A percentile compares a stretch with the other conserved stretches of the same genome.
These are phyloP conservation scores for Cephus rjabovi DNA, from an alignment of 2,888 invertebrate species.

Conservation along the genomic window DNA sequence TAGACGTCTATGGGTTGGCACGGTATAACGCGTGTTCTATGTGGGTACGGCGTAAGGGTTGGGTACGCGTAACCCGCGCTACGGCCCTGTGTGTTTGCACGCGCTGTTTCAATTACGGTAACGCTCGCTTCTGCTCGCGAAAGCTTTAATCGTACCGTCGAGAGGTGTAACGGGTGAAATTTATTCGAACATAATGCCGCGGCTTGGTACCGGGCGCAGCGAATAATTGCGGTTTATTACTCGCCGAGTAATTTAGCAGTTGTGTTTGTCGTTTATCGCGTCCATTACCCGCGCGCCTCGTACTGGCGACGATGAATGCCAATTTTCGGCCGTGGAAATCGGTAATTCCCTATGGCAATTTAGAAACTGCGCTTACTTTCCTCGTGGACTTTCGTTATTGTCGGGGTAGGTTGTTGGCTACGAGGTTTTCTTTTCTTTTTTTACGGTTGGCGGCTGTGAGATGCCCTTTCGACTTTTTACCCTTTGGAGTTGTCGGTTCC, in stretches of 20 bases:
- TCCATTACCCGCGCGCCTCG: background rate
- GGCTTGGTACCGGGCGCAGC: background rate
- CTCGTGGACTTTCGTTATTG: background rate
- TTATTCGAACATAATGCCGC: conserved; percentile 5
- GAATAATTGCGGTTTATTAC: conserved; percentile 7
- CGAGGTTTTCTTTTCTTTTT: no score
- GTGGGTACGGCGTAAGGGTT: no score
- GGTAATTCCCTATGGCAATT: background rate
- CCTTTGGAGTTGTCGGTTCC: no score
- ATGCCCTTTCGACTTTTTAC: no score
- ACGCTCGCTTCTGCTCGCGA: background rate
- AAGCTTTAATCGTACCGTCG: conserved; percentile 6
- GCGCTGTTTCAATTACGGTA: background rate
- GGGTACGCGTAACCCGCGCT: no score
- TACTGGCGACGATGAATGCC: background rate
- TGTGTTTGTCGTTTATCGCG: conserved; percentile 7
- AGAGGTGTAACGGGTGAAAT: background rate
- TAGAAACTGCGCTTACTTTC: no score
- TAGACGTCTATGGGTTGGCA: no score
- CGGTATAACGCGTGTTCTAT: no score
- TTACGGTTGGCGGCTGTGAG: no score
- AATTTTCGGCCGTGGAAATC: background rate
- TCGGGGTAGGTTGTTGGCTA: no score
- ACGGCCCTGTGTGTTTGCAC: background rate
- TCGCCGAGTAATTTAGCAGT: conserved; percentile 4